These are phyloP conservation scores for Yponomeuta sedellus DNA, from an alignment of 2,888 invertebrate genomes.

Conservation along the genomic window DNA sequence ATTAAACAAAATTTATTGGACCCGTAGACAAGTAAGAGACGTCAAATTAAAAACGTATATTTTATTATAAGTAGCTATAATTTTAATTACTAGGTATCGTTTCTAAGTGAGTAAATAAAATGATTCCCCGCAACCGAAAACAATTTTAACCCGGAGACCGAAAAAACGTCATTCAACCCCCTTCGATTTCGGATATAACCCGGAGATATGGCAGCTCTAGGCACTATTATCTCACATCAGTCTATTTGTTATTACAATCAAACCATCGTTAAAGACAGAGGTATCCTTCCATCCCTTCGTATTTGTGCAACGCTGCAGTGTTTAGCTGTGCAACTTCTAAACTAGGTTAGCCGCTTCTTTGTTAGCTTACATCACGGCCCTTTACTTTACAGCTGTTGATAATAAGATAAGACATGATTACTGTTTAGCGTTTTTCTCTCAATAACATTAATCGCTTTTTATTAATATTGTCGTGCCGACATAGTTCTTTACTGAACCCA, in stretches of 20 bases:
- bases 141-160: too few relatives aligned
- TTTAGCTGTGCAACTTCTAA: background rate
- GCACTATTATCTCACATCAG: too few relatives aligned
- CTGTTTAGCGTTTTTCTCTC: background rate
- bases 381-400: background rate
- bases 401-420: background rate
- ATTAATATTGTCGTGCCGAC: background rate
- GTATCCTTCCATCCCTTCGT: background rate
- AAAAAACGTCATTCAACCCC: too few relatives aligned
- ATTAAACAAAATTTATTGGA: too few relatives aligned
- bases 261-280: background rate
- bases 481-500: background rate
- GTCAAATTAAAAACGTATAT: too few relatives aligned
- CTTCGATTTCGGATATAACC: too few relatives aligned
- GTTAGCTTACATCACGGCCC: background rate
- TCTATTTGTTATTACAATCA: background rate
- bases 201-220: too few relatives aligned
- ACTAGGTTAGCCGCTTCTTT: background rate
- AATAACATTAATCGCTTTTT: background rate
- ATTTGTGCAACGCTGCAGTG: background rate
- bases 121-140: too few relatives aligned
- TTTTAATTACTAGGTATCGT: too few relatives aligned
- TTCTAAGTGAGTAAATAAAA: too few relatives aligned
- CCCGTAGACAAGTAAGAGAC: too few relatives aligned
- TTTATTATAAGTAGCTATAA: too few relatives aligned